Percentiles rank a stretch among this genome's conserved stretches.
Conservation (phyloP, 2,888 invertebrate genomes). For the Nycteola revayana region DNA sequence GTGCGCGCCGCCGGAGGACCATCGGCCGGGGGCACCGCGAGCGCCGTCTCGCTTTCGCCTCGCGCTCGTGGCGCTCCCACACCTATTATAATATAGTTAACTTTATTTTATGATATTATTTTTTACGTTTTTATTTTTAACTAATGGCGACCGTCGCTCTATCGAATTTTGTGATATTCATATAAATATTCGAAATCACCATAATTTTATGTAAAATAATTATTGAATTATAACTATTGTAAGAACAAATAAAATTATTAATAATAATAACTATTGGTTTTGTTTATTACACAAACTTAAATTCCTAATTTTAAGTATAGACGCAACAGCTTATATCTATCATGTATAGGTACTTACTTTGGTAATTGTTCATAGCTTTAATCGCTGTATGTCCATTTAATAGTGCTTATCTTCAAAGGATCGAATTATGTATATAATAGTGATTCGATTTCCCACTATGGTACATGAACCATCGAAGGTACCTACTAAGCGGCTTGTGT, state of each 20-base stretch:
- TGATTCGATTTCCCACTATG: too few species aligned
- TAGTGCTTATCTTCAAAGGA: too few species aligned
- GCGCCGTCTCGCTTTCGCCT: constrained; percentile 57
- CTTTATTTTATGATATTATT: constrained; percentile 51
- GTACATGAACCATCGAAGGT: too few species aligned
- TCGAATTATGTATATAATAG: too few species aligned
- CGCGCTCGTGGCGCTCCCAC: constrained; percentile 70
- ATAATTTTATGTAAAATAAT: constrained; percentile 75
- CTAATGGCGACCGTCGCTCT: constrained; percentile 73
- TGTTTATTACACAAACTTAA: background rate
- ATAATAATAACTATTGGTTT: too few species aligned
- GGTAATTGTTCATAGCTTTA: too few species aligned
- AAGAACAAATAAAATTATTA: constrained; percentile 59
- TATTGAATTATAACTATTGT: constrained; percentile 63
- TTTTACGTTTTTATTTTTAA: constrained; percentile 47
- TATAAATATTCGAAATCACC: constrained; percentile 75
- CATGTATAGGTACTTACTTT: too few species aligned
- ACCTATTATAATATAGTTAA: constrained; percentile 26
- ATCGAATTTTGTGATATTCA: constrained; percentile 81
- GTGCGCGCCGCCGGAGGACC: constrained; percentile 78
- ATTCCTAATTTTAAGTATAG: background rate
- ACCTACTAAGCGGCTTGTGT: too few species aligned
- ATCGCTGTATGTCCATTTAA: too few species aligned
- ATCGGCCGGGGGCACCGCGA: constrained; percentile 70
- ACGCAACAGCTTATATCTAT: too few species aligned